Evolutionary conservation across 2,888 invertebrate genomes (phyloP), one percentile per base, ranked within the genome.

Genomic region (Ophraella communa): DNA sequence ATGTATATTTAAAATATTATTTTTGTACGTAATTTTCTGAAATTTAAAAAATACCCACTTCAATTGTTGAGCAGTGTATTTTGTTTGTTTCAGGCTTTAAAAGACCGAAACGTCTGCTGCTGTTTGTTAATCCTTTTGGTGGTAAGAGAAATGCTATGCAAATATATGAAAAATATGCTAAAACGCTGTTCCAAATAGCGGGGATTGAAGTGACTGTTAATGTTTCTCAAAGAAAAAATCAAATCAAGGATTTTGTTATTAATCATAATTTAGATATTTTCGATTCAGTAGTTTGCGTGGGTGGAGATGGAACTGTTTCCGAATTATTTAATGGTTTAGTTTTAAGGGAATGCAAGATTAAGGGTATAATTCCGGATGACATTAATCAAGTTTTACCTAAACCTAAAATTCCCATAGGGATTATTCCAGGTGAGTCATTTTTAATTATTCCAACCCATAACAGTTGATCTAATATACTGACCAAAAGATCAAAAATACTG

Each of bases 221-320:
- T 56, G 84, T 90, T 30, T 93, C 94, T 0, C 88, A 92, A 77
- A 83, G 91, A 63, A 88, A 89, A 18, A 90, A 92, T 78, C 93
- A 94, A 81, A 92, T 93, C 30, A 86, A 87, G 33, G 92, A 94
- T 76, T 86, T 86, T 20, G 80, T 92, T 53, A 77, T 86, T 45
- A 84, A 83, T 61, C 84, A 85, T 62, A 85, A 86, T 75, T 79
- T 88, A 65, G 87, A 89, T 67, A 82, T 83, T 70, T 87, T 84
- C 71, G 86, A 90, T 83, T 92, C 91, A 0, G 85, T 94, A 18
- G 89, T 91, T 17, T 91, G 91, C 79, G 90, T 95, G 7, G 95
- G 95, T 0, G 95, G 95, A 0, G 95, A 95, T 80, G 95, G 95
- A 0, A 92, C 94, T 45, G 91, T 93, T 73, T 89, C 92, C 5